Evolutionary conservation across 92 coral and sea anemone genomes (phyloP).

Genomic region (Palythoa grandiflora): DNA sequence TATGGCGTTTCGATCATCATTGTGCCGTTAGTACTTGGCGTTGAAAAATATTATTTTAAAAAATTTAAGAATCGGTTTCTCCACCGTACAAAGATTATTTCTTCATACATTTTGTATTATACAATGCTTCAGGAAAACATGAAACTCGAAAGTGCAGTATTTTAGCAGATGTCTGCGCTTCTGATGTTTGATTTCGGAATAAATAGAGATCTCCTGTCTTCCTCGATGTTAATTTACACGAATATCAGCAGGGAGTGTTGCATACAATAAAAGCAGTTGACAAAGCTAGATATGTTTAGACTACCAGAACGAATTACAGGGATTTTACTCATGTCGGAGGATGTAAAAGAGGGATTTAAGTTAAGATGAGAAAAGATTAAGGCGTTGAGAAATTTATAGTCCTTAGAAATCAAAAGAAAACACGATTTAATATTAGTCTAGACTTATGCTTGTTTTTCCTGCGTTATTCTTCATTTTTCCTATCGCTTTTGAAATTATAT

Average conservation of each 20-base stretch:
- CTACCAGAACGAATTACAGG: no score
- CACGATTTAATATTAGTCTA: background rate
- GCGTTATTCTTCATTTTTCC: background rate
- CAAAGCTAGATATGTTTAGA: no score
- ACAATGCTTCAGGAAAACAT: background rate
- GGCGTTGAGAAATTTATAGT: background rate
- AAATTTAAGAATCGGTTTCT: background rate
- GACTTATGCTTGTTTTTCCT: background rate
- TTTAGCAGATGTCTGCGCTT: background rate
- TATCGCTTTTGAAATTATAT: background rate
- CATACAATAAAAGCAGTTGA: background rate
- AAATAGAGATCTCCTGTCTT: background rate
- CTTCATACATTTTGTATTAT: background rate
- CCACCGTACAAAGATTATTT: background rate
- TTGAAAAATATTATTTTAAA: background rate
- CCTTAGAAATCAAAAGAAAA: constrained; percentile 15
- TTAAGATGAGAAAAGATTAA: no score
- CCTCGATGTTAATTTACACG: background rate
- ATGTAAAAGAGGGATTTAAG: background rate
- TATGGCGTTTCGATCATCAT: background rate
- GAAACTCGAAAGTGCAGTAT: background rate
- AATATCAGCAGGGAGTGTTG: constrained; percentile 15
- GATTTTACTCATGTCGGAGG: background rate
- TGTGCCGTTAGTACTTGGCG: background rate
- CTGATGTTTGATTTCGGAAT: background rate